Base-by-base conservation (phyloP, 2,888 invertebrate species). In the Aphidius colemani region DNA sequence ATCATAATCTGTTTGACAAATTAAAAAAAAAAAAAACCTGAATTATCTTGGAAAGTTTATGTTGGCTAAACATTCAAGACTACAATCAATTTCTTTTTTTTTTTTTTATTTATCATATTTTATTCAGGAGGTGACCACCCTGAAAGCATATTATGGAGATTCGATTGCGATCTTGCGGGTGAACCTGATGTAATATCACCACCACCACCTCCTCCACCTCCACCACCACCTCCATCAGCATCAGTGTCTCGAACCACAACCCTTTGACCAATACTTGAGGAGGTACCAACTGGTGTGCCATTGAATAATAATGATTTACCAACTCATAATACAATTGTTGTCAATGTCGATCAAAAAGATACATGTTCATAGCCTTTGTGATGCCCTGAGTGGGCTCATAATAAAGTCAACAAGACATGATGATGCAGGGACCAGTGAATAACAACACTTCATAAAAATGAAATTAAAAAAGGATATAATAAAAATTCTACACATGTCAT, bases 201-300 rank as follows among this genome's bases (percentile, higher is more conserved):
- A 57, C 74, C 75, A 39, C 72, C 73, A 11, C 74, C 77, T 41
- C 72, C 71, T 8, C 78, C 79, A 13, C 78, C 78, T 1, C 78
- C 81, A 8, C 80, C 81, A 3, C 79, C 80, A 18, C 78, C 79
- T 48, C 76, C 78, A 43, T 79, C 79, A 49, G 77, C 78, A 43
- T 72, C 77, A 41, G 74, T 77, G 56, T 76, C 80, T 69, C 75
- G 79, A 66, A 80, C 80, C 57, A 79, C 81, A 72, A 81, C 80
- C 64, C 81, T 81, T 74, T 81, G 81, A 81, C 81, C 81, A 70
- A 81, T 81, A 78, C 79, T 81, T 57, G 81, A 82, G 67, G 81
- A 81, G 77, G 78, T 78, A 67, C 81, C 81, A 59, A 80, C 78
- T 65, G 80, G 79, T 61, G 77, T 79, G 63, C 81, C 81, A 64